Evolutionary conservation across 2,888 invertebrate species (phyloP).

Genomic region (Pseudanteris insignis): DNA sequence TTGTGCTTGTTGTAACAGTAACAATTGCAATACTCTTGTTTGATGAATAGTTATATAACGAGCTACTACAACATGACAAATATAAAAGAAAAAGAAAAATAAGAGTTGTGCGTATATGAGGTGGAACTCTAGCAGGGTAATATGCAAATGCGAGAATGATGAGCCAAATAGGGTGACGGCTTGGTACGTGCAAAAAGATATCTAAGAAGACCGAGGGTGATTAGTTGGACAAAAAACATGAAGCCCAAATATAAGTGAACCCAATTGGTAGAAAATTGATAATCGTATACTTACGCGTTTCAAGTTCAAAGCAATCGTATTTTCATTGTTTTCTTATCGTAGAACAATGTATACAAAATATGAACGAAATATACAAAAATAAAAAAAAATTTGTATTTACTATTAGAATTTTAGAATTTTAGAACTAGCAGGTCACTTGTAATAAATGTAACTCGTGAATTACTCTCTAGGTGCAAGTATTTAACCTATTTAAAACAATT

Average conservation of each 20-base stretch:
- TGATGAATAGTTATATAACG: slow-evolving; percentile 41
- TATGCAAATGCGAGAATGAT: slow-evolving; percentile 57
- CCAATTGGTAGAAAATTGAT: slow-evolving; percentile 67
- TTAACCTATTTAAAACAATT: too few species aligned
- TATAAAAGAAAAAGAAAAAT: slow-evolving; percentile 40
- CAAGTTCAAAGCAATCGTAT: slow-evolving; percentile 31
- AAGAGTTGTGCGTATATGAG: slow-evolving; percentile 38
- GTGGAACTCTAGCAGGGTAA: slow-evolving; percentile 56
- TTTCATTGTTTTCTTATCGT: slow-evolving; percentile 41
- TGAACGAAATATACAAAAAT: too few species aligned
- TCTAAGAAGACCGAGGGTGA: slow-evolving; percentile 58
- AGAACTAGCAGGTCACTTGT: too few species aligned
- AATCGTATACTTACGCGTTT: slow-evolving; percentile 53
- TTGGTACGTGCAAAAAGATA: slow-evolving; percentile 53
- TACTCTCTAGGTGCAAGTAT: too few species aligned
- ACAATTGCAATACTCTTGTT: too few species aligned
- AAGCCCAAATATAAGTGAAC: slow-evolving; percentile 63
- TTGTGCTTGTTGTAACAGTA: too few species aligned
- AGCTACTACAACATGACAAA: slow-evolving; percentile 28
- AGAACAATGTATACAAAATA: slow-evolving; percentile 36
- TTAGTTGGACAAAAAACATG: slow-evolving; percentile 63
- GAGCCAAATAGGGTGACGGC: slow-evolving; percentile 47
- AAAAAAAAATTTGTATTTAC: too few species aligned
- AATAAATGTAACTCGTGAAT: too few species aligned
- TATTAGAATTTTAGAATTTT: too few species aligned